Conservation (phyloP, 2,113 vertebrate genomes). For the Vulpes ferrilata region DNA sequence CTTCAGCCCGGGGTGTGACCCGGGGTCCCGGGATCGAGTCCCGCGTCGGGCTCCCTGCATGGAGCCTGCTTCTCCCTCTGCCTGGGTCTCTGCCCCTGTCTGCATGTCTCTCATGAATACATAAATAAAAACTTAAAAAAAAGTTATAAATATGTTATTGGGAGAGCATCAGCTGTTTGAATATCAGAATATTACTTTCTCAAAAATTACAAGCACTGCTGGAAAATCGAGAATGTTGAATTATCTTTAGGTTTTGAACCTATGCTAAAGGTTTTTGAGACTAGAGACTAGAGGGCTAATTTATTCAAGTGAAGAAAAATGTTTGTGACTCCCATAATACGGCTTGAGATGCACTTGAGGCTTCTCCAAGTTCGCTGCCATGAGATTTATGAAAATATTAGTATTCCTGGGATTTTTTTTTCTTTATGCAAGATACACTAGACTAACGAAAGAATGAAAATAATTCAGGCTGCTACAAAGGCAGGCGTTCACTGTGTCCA, state of each 20-base stretch:
- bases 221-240: conserved; percentile 42
- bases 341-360: background rate
- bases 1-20: no score
- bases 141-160: background rate
- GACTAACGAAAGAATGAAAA: conserved; percentile 68
- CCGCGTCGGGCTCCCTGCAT: no score
- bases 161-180: background rate
- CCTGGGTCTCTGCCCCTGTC: no score
- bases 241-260: conserved; percentile 54
- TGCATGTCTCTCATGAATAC: no score
- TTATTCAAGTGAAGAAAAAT: conserved; percentile 50
- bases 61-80: no score
- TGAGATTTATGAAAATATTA: conserved; percentile 65
- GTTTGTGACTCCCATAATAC: conserved; percentile 1
- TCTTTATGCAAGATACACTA: conserved; percentile 44
- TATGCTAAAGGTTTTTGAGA: background rate
- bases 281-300: background rate
- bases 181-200: conserved; percentile 21
- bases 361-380: conserved; percentile 7
- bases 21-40: no score
- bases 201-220: background rate
- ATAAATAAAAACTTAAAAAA: no score
- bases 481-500: conserved; percentile 44
- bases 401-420: conserved; percentile 60
- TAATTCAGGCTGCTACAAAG: conserved; percentile 1